Conservation (phyloP, 2,797 vertebrate genomes). For the Alectoris magna region DNA sequence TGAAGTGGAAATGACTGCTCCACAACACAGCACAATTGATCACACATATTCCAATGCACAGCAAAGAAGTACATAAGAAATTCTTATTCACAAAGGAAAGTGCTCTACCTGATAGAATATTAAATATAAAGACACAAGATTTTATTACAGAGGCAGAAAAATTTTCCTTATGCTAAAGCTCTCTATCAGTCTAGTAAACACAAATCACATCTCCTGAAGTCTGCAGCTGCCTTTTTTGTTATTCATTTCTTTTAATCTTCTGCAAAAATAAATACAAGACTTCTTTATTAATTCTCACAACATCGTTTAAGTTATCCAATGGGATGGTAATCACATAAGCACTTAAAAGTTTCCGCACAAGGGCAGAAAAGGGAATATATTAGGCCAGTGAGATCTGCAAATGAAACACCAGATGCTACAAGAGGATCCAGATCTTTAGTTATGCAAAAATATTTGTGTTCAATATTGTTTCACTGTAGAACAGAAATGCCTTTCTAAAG, state of each 20-base stretch:
- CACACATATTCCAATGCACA: neutral
- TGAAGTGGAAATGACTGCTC: neutral
- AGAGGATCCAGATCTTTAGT: neutral
- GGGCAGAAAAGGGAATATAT: neutral
- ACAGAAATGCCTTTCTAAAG: neutral
- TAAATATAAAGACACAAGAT: neutral
- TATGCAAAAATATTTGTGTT: neutral
- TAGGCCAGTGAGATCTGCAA: neutral
- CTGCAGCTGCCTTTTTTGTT: neutral
- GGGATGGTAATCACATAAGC: neutral
- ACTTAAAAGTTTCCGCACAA: neutral
- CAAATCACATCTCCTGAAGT: neutral
- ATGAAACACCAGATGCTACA: neutral
- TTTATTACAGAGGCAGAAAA: neutral
- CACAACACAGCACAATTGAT: neutral
- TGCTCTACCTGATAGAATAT: neutral
- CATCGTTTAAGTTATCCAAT: neutral
- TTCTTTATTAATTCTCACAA: neutral
- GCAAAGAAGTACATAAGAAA: neutral
- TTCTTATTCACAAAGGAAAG: neutral
- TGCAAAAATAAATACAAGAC: neutral
- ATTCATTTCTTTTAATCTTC: neutral
- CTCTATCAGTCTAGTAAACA: neutral
- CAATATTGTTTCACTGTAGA: neutral
- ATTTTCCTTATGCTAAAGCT: neutral